Base-by-base conservation (phyloP, 2,113 vertebrate species). In the Hippocampus mohnikei region DNA sequence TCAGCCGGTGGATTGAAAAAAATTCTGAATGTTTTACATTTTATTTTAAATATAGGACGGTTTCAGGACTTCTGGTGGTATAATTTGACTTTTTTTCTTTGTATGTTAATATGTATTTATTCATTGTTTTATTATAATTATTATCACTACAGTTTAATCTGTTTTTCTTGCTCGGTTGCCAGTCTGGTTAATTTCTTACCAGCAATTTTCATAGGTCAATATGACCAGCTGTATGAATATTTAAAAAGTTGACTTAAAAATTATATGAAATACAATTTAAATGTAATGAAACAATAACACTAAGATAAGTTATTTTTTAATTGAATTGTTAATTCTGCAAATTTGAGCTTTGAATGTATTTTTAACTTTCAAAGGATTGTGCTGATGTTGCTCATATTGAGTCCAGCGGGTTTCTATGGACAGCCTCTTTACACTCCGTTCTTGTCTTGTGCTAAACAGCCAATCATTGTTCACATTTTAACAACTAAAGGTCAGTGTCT, bases 401-500 rank as follows among this genome's bases (percentile, higher is more conserved):
- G 8, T 8, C 5, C 50, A n/a, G 20, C 21, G 50, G 15, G 13
- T 16, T 50, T 50, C 13, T 44, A 3, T 44, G 42, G 13, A 13
- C 42, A 7, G 10, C 42, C 2, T 3, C 44, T 1, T 67, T 66
- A 25, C n/a, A 27, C 59, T 66, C 42, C 25, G 25, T 52, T 12
- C 25, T 27, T 3, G 3, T 64, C 58, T 73, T 10, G 15, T 1
- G 71, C 16, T 21, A 66, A 75, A 77, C 1, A 81, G 40, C 33
- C 2, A 20, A 10, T 3, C 37, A 20, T 59, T 77, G 75, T 75
- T 64, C 48, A 52, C 71, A 29, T 20, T 50, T 73, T 55, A 33
- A 56, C n/a, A 61, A 3, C 53, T 50, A 55, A 70, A 77, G 71
- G 69, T 74, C 40, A 25, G 13, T 3, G 10, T 11, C 71, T 81